Conservation (phyloP, 2,797 vertebrate genomes). For the Acropternis orthonyx region DNA sequence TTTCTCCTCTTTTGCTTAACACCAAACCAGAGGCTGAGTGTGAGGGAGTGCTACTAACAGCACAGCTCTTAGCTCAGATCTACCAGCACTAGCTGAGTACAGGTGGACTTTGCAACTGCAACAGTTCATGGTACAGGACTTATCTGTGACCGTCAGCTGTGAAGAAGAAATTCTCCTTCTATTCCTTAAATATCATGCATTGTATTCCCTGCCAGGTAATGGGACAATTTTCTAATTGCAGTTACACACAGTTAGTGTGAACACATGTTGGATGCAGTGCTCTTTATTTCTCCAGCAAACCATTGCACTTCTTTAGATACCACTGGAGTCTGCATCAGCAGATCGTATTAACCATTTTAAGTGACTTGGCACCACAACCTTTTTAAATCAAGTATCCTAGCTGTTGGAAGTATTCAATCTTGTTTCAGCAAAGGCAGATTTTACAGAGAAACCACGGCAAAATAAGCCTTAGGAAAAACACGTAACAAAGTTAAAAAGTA, state of each 20-base stretch:
- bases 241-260: background rate
- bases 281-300: background rate
- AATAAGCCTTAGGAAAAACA: background rate
- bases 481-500: background rate
- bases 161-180: background rate
- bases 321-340: background rate
- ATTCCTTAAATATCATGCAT: background rate
- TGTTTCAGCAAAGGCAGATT: background rate
- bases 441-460: background rate
- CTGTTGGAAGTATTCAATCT: background rate
- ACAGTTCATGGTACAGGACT: accelerated
- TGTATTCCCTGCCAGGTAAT: background rate
- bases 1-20: background rate
- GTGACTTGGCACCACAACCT: background rate
- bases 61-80: background rate
- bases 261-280: background rate
- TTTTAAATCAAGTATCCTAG: background rate
- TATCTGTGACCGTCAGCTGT: background rate
- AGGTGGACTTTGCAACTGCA: background rate
- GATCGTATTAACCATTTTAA: background rate
- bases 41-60: background rate
- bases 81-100: background rate
- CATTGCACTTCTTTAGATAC: background rate
- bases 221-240: background rate
- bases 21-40: background rate